A percentile compares a stretch with the other conserved stretches of the same genome.
Evolutionary conservation across 1,140 invertebrate species (phyloP).

Genomic region (Rhysida immarginata): DNA sequence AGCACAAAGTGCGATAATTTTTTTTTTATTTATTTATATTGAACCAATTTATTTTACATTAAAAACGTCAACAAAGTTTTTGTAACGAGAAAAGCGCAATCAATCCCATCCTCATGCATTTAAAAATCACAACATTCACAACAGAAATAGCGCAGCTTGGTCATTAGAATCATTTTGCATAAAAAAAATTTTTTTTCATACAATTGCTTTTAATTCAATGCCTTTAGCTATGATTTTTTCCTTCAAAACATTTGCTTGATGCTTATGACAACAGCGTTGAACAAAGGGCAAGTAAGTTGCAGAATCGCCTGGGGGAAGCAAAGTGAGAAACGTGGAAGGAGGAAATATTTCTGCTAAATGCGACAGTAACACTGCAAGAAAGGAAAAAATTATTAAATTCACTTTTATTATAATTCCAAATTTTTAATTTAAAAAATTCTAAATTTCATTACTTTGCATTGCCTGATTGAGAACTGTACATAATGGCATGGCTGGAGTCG

Average conservation of each 20-base stretch:
- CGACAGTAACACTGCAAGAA: background rate
- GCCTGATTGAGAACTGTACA: background rate
- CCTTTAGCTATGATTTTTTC: slow-evolving; percentile 4
- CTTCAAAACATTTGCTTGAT: background rate
- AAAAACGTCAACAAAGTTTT: too few species aligned
- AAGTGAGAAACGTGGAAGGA: background rate
- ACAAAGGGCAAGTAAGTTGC: background rate
- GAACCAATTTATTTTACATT: too few species aligned
- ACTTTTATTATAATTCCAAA: too few species aligned
- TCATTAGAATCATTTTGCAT: too few species aligned
- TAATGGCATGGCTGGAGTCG: background rate
- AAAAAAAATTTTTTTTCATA: too few species aligned
- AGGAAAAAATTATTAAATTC: background rate
- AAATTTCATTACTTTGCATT: background rate
- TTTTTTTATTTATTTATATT: too few species aligned
- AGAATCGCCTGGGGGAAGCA: background rate
- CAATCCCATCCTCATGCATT: too few species aligned
- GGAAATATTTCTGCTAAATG: slow-evolving; percentile 3
- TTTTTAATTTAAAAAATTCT: too few species aligned
- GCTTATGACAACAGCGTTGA: slow-evolving; percentile 1
- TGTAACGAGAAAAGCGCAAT: too few species aligned
- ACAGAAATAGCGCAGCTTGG: too few species aligned
- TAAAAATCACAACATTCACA: too few species aligned
- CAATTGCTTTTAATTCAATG: slow-evolving; percentile 2
- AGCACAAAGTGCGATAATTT: too few species aligned